phyloP scores from a whole-genome alignment of 2,888 invertebrate species.

The Clunio marinus region DNA sequence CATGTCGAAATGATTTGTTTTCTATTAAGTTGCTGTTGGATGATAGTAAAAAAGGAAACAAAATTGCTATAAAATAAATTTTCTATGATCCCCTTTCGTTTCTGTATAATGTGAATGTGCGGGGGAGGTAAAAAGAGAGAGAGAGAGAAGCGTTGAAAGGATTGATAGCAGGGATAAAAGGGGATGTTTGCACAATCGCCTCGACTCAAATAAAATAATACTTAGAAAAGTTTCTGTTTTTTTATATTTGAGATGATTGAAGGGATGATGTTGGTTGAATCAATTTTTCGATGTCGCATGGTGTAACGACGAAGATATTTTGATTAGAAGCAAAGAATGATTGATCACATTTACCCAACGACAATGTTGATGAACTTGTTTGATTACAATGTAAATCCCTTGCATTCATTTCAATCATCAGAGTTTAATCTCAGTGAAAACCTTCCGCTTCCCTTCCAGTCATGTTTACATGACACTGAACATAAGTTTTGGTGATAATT shows the following conservation, averaged over 20 bases:
- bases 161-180: background rate
- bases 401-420: slow-evolving; percentile 3
- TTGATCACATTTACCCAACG: slow-evolving; percentile 1
- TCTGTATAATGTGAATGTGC: background rate
- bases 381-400: slow-evolving; percentile 2
- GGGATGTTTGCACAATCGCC: slow-evolving; percentile 16
- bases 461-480: background rate
- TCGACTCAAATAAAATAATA: background rate
- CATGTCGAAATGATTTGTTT: slow-evolving; percentile 20
- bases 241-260: slow-evolving; percentile 4
- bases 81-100: background rate
- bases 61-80: background rate
- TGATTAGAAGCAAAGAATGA: slow-evolving; percentile 16
- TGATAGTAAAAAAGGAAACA: background rate
- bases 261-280: background rate
- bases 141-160: slow-evolving; percentile 8
- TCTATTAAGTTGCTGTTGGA: background rate
- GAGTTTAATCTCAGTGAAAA: background rate
- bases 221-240: background rate
- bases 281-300: background rate
- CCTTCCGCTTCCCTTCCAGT: background rate
- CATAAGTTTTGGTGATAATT: background rate
- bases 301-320: background rate
- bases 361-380: too few relatives aligned
- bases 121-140: too few relatives aligned